Base-by-base conservation (phyloP, 2,888 invertebrate species). In the Cabera pusaria region DNA sequence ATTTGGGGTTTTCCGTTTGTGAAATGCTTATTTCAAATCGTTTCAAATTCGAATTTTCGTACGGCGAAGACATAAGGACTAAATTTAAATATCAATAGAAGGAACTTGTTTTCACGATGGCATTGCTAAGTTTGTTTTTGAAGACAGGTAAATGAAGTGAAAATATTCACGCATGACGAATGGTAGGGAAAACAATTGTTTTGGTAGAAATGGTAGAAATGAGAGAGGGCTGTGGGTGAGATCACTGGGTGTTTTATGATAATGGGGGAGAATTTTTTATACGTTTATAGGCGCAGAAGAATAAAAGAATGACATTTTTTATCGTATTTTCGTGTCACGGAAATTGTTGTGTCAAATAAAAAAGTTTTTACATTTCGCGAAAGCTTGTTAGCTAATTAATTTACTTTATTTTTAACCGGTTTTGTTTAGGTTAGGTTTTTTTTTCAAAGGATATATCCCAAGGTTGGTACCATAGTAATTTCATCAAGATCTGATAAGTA, bases 111-210 rank as follows among this genome's bases (percentile, higher is more conserved):
- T 34, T 22, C 0, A 20, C 3, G 8, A 5, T 1, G 8, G 18
- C 1, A 19, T 6, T 6, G 0, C 12, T 10, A 24, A 27, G 7
- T 28, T 33, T 27, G 33, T 23, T 28, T 18, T 14, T 1, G 7
- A 6, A 24, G 34, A 29, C 31, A 44, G 38, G 40, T 43, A 43
- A 46, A 48, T 42, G 42, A 46, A 38, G 31, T 42, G 39, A 42
- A 43, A 50, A 48, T 46, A 46, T 49, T 56, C 38, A 38, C 37
- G 52, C 44, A 22, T 50, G 42, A 42, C 23, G 37, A 47, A 44
- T 41, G 16, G 27, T 16, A 29, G 19, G 8, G 23, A 20, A 29
- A 38, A 41, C 21, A 36, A 48, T 48, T 51, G 43, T 45, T 45
- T 38, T n/a, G 12, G 18, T 32, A 16, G 11, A 31, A 42, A 26